Conservation (phyloP, 2,113 vertebrate species). For the Gallinago paraguaiae region DNA sequence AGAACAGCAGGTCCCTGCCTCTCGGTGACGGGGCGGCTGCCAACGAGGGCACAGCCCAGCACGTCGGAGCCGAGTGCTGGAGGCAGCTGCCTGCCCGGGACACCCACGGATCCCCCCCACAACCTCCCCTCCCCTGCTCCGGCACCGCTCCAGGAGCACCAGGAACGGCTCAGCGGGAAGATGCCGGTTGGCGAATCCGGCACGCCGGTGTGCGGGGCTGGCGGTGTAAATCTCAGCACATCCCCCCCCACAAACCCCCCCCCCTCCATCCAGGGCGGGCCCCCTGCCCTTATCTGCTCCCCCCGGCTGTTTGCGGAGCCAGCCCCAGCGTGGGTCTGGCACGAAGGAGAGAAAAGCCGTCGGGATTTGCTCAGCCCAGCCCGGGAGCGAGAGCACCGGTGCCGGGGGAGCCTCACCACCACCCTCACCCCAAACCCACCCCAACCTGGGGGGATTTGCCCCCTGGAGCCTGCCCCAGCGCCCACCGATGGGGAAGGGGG, state of each 20-base stretch:
- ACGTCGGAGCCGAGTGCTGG: background rate
- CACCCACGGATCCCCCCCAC: background rate
- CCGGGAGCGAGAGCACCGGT: background rate
- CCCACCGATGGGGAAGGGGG: rapidly evolving
- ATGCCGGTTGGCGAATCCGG: background rate
- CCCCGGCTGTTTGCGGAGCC: background rate
- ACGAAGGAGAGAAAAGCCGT: background rate
- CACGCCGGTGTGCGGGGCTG: background rate
- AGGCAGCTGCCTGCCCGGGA: background rate
- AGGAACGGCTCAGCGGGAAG: background rate
- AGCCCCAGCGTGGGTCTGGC: conserved; percentile 4
- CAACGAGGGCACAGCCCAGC: background rate
- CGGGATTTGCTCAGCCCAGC: background rate
- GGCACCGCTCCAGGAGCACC: background rate
- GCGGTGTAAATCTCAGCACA: background rate
- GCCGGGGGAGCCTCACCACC: rapidly evolving
- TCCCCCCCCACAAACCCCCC: background rate
- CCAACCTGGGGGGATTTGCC: rapidly evolving
- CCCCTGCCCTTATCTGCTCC: conserved; percentile 6
- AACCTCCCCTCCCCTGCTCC: background rate
- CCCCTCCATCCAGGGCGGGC: background rate
- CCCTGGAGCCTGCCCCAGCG: background rate
- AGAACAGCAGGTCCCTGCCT: background rate
- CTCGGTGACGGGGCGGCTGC: background rate
- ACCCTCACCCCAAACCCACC: background rate